Evolutionary conservation across 2,113 vertebrate genomes (phyloP).

Genomic region (Oophaga pumilio): DNA sequence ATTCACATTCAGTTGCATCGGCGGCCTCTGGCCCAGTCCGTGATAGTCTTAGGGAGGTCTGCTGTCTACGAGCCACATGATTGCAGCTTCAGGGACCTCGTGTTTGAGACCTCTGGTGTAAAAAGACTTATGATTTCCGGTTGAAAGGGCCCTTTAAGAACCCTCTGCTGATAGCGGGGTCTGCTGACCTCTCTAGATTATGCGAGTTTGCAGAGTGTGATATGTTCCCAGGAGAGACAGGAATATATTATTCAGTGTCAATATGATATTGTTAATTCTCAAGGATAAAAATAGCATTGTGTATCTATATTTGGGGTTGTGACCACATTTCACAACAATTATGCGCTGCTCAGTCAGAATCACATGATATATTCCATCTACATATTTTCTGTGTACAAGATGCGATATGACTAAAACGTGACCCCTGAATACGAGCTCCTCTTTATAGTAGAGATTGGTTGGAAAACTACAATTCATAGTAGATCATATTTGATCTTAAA

Average conservation of each 20-base stretch:
- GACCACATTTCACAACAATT: background rate
- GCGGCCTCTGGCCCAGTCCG: too few relatives aligned
- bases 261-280: background rate
- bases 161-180: background rate
- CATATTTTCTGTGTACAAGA: background rate
- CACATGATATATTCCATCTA: background rate
- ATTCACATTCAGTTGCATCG: too few relatives aligned
- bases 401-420: background rate
- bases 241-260: background rate
- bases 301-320: background rate
- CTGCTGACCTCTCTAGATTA: background rate
- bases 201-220: background rate
- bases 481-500: too few relatives aligned
- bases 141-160: background rate
- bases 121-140: background rate
- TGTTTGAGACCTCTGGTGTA: too few relatives aligned
- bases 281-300: background rate
- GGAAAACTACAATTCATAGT: too few relatives aligned
- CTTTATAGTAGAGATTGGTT: too few relatives aligned
- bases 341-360: background rate
- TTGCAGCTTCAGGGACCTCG: too few relatives aligned
- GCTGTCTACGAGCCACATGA: too few relatives aligned
- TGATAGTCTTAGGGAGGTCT: too few relatives aligned
- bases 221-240: background rate
- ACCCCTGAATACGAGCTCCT: too few relatives aligned